Evolutionary conservation across 2,113 vertebrate species (phyloP), one percentile per base, ranked within the genome.

Genomic region (Irena cyanogastra): DNA sequence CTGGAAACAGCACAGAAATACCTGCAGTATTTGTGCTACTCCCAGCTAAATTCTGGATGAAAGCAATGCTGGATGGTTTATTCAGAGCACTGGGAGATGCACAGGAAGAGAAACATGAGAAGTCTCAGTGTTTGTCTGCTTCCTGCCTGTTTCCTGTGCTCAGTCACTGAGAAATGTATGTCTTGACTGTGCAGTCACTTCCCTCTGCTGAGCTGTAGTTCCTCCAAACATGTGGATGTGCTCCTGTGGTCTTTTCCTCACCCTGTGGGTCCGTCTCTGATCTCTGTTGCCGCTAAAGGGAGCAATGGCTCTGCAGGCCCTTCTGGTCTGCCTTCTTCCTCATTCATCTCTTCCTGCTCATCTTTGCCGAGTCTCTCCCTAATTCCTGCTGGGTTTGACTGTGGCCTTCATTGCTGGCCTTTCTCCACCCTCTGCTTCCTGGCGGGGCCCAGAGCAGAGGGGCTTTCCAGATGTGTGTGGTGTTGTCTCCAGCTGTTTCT

Each of bases 51-150:
- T 37, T 90, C 53, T 70, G 66, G n/a, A 30, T 69, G 35, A 74
- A 83, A 63, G 50, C 27, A 9, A 9, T 27, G 45, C 60, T 54
- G 83, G 54, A 28, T 78, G 37, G 0, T 39, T 66, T 94, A 24
- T 27, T n/a, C 27, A 69, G 74, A 56, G 59, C 59, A 10, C 35
- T 39, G 54, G 42, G 14, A 14, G 63, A 33, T 35, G 35, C 64
- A 60, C 54, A 61, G 26, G 68, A 82, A 70, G 87, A 89, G 90
- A 95, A 90, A 83, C 53, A n/a, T 76, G 75, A 85, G 31, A 72
- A 69, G 41, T 63, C 39, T 84, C 4, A 0, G 35, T 83, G 56
- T 83, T 61, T 70, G 65, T 89, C 53, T 93, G 59, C 75, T 72
- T 91, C 65, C 49, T 91, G 20, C 52, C 61, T 33, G 37, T 61